Evolutionary conservation across 2,888 invertebrate species (phyloP).

Genomic region (Ophonus ardosiacus): DNA sequence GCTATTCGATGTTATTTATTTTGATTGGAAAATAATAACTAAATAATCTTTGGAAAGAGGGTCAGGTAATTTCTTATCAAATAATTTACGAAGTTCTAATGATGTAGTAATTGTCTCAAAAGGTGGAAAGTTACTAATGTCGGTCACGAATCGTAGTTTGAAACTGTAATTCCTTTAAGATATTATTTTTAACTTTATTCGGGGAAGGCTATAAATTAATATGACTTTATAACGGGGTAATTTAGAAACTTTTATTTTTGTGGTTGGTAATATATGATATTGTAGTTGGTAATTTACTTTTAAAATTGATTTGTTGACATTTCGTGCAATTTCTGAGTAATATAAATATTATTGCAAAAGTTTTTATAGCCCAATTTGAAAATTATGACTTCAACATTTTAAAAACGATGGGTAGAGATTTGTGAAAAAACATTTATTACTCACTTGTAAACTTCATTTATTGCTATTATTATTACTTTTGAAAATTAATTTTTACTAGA

Average conservation of each 20-base stretch:
- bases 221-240: background rate
- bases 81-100: background rate
- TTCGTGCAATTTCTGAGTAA: too few species aligned
- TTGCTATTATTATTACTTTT: too few species aligned
- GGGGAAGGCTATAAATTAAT: conserved; percentile 4
- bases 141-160: background rate
- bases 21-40: background rate
- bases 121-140: background rate
- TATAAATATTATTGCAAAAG: too few species aligned
- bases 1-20: background rate
- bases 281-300: background rate
- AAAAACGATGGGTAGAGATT: too few species aligned
- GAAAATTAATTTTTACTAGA: too few species aligned
- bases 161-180: conserved; percentile 6
- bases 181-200: conserved; percentile 23
- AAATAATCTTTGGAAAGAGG: background rate
- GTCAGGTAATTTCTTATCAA: background rate
- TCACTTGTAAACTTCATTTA: too few species aligned
- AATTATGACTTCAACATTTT: too few species aligned
- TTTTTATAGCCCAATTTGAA: too few species aligned
- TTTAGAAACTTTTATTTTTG: conserved; percentile 11
- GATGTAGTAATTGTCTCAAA: background rate
- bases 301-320: background rate
- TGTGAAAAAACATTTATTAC: too few species aligned
- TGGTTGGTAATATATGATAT: background rate